These are phyloP conservation scores for Phaethon lepturus DNA, from an alignment of 2,113 vertebrate species.

Conservation along the genomic window DNA sequence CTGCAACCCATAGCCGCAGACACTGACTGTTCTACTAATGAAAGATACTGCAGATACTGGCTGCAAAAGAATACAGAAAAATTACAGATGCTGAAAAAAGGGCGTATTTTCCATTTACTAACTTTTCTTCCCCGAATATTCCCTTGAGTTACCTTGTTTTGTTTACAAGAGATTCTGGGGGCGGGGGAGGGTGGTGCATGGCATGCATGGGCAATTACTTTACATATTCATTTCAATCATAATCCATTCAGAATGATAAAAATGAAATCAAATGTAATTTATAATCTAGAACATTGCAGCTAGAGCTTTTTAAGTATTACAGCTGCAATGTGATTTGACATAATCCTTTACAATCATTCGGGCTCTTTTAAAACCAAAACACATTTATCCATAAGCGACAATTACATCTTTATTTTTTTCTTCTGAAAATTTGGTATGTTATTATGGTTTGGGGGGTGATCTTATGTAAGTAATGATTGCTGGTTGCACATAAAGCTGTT, in stretches of 20 bases:
- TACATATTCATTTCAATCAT: slow-evolving; percentile 70
- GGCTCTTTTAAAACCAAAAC: slow-evolving; percentile 51
- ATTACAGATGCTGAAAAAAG: slow-evolving; percentile 43
- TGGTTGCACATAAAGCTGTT: neutral
- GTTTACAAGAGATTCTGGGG: slow-evolving; percentile 35
- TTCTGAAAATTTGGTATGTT: neutral
- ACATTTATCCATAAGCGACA: slow-evolving; percentile 55
- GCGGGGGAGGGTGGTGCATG: slow-evolving; percentile 45
- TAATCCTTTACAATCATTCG: slow-evolving; percentile 47
- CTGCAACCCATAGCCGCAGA: neutral
- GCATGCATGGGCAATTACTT: slow-evolving; percentile 59
- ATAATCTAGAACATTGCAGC: slow-evolving; percentile 58
- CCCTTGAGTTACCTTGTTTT: slow-evolving; percentile 60
- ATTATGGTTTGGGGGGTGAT: neutral
- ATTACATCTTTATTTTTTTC: slow-evolving; percentile 38
- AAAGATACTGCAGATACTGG: slow-evolving; percentile 28
- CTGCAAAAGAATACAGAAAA: slow-evolving; percentile 34
- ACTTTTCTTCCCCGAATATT: slow-evolving; percentile 50
- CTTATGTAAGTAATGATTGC: neutral
- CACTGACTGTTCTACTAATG: neutral
- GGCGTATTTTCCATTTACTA: slow-evolving; percentile 32
- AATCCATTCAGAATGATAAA: slow-evolving; percentile 67
- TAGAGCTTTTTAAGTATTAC: slow-evolving; percentile 63
- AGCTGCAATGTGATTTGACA: slow-evolving; percentile 56
- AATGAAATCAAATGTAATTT: slow-evolving; percentile 69